Conservation (phyloP, 2,797 vertebrate genomes). For the Dromococcyx pavoninus region DNA sequence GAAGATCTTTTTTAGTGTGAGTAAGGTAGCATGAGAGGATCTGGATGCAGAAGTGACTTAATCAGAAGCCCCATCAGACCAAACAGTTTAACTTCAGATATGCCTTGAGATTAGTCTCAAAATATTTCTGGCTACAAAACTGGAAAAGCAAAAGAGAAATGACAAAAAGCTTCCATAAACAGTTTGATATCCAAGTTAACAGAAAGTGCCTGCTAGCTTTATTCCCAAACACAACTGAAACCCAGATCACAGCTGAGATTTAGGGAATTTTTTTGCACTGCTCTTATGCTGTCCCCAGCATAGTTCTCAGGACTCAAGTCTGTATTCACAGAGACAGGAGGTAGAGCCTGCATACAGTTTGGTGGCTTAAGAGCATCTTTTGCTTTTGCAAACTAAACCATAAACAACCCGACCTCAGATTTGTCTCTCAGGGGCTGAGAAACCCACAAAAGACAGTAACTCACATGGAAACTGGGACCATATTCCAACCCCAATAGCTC, state of each 20-base stretch:
- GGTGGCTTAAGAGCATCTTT: background rate
- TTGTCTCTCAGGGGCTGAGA: background rate
- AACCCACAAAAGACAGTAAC: background rate
- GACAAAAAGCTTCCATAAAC: background rate
- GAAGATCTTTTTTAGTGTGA: background rate
- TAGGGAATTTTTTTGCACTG: background rate
- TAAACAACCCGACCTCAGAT: background rate
- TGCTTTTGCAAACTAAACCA: background rate
- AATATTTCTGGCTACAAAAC: background rate
- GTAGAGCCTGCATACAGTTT: background rate
- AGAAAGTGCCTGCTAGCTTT: background rate
- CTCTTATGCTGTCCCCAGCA: background rate
- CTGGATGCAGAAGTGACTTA: background rate
- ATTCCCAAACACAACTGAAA: background rate
- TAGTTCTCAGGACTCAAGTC: background rate
- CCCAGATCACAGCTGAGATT: background rate
- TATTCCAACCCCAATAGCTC: background rate
- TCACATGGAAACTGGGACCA: background rate
- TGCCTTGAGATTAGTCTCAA: background rate
- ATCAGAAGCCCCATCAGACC: background rate
- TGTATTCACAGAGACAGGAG: background rate
- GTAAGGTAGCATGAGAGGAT: background rate
- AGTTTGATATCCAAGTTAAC: background rate
- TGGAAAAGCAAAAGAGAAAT: constrained; percentile 16
- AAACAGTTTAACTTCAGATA: constrained; percentile 29